Conservation (phyloP, 2,888 invertebrate genomes). For the Parnassius orleans region DNA sequence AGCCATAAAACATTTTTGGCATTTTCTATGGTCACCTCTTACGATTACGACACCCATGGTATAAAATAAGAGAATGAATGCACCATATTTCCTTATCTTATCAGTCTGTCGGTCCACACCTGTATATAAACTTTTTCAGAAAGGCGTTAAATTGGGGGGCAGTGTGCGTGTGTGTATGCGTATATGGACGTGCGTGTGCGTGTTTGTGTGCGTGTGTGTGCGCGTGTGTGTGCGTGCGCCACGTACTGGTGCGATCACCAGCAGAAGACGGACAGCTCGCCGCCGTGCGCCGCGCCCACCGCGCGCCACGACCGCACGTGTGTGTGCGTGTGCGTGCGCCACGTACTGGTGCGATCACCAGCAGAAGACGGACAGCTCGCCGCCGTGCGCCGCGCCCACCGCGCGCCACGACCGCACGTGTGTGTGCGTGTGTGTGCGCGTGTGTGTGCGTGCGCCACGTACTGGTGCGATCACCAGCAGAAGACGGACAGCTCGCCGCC, state of each 20-base stretch:
- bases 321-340: no score
- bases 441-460: not conserved
- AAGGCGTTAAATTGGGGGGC: no score
- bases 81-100: no score
- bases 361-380: slow-evolving; percentile 89
- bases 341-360: slow-evolving; percentile 80
- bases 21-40: no score
- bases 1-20: no score
- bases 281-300: slow-evolving; percentile 83
- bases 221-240: not conserved
- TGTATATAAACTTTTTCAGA: no score
- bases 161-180: no score
- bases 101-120: no score
- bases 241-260: slow-evolving; percentile 80
- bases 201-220: not conserved
- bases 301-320: slow-evolving; percentile 88
- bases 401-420: slow-evolving; percentile 85
- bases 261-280: slow-evolving; percentile 89
- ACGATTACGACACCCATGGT: no score
- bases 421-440: not conserved
- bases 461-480: slow-evolving; percentile 84
- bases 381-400: slow-evolving; percentile 82
- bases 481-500: slow-evolving; percentile 88
- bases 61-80: no score
- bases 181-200: not conserved